A percentile compares a stretch with the other conserved stretches of the same genome.
Conservation (phyloP, 1,140 invertebrate species). For the Calosoma granatense region DNA sequence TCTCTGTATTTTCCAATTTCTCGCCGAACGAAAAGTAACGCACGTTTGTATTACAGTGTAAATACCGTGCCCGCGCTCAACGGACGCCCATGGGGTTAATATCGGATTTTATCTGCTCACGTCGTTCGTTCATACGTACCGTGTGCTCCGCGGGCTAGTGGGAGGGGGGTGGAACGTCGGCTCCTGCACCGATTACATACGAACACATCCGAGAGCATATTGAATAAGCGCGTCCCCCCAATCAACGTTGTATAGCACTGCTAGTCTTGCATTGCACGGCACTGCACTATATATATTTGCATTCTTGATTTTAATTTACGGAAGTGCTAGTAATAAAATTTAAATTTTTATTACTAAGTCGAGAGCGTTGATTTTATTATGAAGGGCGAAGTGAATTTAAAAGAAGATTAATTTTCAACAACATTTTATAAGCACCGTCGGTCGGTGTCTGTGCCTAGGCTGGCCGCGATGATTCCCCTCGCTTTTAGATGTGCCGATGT, state of each 20-base stretch:
- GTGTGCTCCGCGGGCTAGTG: no score
- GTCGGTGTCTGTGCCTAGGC: no score
- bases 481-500: no score
- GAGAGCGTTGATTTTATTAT: conserved; percentile 6
- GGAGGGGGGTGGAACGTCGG: no score
- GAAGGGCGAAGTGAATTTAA: not conserved
- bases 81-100: not conserved
- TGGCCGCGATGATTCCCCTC: no score
- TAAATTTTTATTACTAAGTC: conserved; percentile 3
- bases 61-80: not conserved
- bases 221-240: not conserved
- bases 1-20: no score
- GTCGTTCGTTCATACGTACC: no score
- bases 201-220: not conserved
- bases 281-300: not conserved
- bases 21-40: no score
- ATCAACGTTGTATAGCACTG: not conserved
- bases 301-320: conserved; percentile 8
- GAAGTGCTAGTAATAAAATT: conserved; percentile 6
- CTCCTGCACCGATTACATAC: not conserved
- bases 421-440: no score
- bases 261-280: not conserved
- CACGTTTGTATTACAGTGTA: no score
- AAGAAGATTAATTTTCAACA: conserved; percentile 1
- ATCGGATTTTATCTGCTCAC: not conserved